These are phyloP conservation scores for Seladonia tumulorum DNA, from an alignment of 2,888 invertebrate species.

Conservation along the genomic window DNA sequence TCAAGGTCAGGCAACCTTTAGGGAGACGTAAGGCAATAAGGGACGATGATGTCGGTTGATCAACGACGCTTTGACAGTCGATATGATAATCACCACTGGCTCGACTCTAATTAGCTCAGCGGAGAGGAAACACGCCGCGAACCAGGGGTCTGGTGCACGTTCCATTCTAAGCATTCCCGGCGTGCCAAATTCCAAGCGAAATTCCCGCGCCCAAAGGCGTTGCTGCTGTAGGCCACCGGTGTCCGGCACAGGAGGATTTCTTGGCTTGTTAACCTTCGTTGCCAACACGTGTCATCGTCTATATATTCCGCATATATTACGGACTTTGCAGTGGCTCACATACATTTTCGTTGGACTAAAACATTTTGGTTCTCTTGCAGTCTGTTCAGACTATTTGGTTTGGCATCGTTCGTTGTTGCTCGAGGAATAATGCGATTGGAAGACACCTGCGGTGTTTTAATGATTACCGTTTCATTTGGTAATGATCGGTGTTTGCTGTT, in stretches of 20 bases:
- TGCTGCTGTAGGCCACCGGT: background rate
- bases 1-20: background rate
- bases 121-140: constrained; percentile 27
- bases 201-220: constrained; percentile 49
- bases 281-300: background rate
- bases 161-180: constrained; percentile 59
- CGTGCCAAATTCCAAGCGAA: constrained; percentile 59
- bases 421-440: background rate
- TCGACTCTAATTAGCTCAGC: constrained; percentile 41
- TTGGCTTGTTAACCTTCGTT: background rate
- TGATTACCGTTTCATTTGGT: background rate
- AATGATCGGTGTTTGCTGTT: background rate
- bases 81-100: constrained; percentile 28
- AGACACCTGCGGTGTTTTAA: background rate
- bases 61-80: background rate
- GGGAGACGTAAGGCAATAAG: background rate
- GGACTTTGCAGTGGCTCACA: background rate
- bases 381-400: background rate
- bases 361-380: background rate
- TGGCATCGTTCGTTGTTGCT: background rate
- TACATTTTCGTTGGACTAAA: background rate
- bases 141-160: constrained; percentile 23
- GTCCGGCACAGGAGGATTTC: background rate
- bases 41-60: background rate
- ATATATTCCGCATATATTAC: background rate